phyloP scores from a whole-genome alignment of 1,140 invertebrate species.

The Colletes gigas region DNA sequence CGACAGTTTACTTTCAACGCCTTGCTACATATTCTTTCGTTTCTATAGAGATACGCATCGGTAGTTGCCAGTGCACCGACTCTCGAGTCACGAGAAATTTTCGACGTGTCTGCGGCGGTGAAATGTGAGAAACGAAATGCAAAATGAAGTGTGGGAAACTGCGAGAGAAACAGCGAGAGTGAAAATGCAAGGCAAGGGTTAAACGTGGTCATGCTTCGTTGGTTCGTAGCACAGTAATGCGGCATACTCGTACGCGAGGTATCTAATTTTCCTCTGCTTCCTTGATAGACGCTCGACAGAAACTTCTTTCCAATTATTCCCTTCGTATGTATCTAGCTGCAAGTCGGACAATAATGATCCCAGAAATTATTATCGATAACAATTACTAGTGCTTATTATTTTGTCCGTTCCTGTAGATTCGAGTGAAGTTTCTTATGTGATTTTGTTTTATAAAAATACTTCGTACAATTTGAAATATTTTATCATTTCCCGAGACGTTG shows the following conservation, averaged over 20 bases:
- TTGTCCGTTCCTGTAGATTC: not conserved
- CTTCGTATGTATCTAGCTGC: not conserved
- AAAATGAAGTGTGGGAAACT: slow-evolving; percentile 42
- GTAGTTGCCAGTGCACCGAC: not conserved
- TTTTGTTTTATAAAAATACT: no score
- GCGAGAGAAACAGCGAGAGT: slow-evolving; percentile 2
- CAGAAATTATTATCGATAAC: not conserved
- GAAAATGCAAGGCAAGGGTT: slow-evolving; percentile 47
- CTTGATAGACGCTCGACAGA: slow-evolving; percentile 7
- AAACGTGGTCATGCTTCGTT: slow-evolving; percentile 35
- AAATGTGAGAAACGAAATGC: slow-evolving; percentile 47
- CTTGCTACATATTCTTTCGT: not conserved
- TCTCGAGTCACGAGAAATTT: slow-evolving; percentile 29
- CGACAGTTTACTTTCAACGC: not conserved
- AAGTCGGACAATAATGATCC: not conserved
- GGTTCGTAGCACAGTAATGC: slow-evolving; percentile 5
- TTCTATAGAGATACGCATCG: slow-evolving; percentile 4
- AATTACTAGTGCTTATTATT: not conserved
- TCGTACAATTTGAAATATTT: no score
- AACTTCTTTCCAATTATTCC: not conserved
- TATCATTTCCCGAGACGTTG: no score
- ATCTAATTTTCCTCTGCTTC: slow-evolving; percentile 37
- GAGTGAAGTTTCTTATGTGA: no score
- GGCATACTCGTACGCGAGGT: not conserved
- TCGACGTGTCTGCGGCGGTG: slow-evolving; percentile 9